Evolutionary conservation across 1,140 invertebrate genomes (phyloP), one percentile per base, ranked within the genome.

Genomic region (Ceratoteleas bidentatus): DNA sequence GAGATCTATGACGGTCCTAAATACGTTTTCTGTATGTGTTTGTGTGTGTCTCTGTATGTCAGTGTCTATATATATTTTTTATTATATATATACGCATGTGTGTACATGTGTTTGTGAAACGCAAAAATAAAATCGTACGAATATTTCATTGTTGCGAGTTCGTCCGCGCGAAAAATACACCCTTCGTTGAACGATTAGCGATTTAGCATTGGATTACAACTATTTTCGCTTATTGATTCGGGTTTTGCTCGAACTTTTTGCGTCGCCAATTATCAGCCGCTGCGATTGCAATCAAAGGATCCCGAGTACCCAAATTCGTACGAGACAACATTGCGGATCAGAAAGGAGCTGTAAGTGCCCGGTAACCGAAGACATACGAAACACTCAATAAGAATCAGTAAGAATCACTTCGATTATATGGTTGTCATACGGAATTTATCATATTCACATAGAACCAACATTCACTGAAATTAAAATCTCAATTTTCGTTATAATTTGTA

Each of bases 61-160:
- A n/a, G n/a, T n/a, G n/a, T n/a, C n/a, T 57, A 69, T 78, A 83
- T 74, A 83, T 69, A n/a, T 15, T 76, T 58, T 83, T 74, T 83
- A 84, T 85, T 81, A 83, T 86, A 85, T 43, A 87, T 88, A 87
- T 88, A 84, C 87, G 81, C 24, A 24, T 24, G 24, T 24, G 24
- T 24, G 88, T 86, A 81, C 87, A 85, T 81, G 75, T 87, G 84
- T 57, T 72, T 83, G 62, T 76, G 85, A 85, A 77, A 85, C 68
- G 81, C 58, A 87, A 85, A 87, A 80, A 79, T 54, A 79, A 87
- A 75, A 43, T 47, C 32, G 38, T 38, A 49, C 60, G 60, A 36
- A 49, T 24, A 66, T 53, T 68, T 40, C 47, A 56, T 68, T 64
- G 62, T 66, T 68, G 56, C 52, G 64, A 68, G 16, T 66, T 53